Evolutionary conservation across 2,888 invertebrate species (phyloP), one percentile per base, ranked within the genome.

Genomic region (Pandemis corylana): DNA sequence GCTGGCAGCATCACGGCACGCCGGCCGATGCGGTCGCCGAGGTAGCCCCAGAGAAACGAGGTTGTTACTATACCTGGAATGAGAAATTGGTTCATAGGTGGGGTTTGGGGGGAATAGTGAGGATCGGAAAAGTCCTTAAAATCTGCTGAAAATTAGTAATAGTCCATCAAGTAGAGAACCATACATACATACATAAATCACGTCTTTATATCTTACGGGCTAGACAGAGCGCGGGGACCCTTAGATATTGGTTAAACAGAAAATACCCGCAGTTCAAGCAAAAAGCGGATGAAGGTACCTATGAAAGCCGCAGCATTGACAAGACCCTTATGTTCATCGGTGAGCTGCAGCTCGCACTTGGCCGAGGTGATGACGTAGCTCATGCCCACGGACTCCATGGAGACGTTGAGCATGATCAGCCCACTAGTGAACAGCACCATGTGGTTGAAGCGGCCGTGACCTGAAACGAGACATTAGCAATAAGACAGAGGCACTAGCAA

Each of bases 11-110:
- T 88, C 2, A 96, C 95, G 2, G 94, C 94, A 7, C 96, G 94
- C 9, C 98, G 94, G 0, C 98, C 98, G 75, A 95, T 81, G 0
- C 95, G 94, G 87, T 98, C 98, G 0, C 97, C 97, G 51, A 97
- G 86, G 68, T 97, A 95, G 10, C 98, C 98, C 97, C 97, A 97
- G 0, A 97, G 90, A 86, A 97, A 96, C 0, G 97, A 96, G 73
- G 97, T 97, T 61, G 95, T 82, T 0, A 96, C 96, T 64, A 97
- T 96, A 78, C 97, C 96, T 95, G 49, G 13, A 65, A 49, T 56
- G 20, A 6, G 7, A 9, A 9, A 56, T 15, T 9, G 36, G 13
- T 36, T 5, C 6, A 13, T 49, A 5, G 1, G 20, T 20, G 1
- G 20, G 20, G 9, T 49, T 49, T 49, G 5, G 12, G 13, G 13